phyloP scores from a whole-genome alignment of 2,888 invertebrate genomes.

The Arge pagana region DNA sequence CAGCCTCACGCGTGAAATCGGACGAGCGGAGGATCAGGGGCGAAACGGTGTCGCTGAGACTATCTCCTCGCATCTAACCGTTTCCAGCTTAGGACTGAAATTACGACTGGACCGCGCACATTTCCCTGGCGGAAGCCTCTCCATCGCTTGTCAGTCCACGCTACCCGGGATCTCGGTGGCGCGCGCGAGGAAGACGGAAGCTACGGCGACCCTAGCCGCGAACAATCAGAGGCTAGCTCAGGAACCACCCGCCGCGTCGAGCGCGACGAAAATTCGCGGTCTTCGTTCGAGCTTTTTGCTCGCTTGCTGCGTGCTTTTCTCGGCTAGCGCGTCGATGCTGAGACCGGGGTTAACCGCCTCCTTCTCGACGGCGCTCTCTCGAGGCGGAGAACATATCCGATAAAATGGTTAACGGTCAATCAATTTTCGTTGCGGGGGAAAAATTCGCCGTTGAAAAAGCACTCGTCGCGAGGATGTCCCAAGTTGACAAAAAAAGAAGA shows the following conservation, averaged over 20 bases:
- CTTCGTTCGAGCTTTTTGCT: neutral
- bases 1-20: slow-evolving; percentile 37
- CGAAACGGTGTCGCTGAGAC: too few relatives aligned
- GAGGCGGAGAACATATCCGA: too few relatives aligned
- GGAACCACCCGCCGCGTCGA: slow-evolving; percentile 25
- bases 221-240: slow-evolving; percentile 53
- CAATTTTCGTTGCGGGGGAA: too few relatives aligned
- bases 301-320: neutral
- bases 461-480: too few relatives aligned
- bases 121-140: slow-evolving; percentile 47
- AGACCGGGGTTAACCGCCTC: slow-evolving; percentile 33
- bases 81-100: slow-evolving; percentile 41
- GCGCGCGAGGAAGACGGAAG: slow-evolving; percentile 36
- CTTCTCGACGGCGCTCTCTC: too few relatives aligned
- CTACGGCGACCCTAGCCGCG: slow-evolving; percentile 46
- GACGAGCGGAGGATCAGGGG: slow-evolving; percentile 29
- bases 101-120: slow-evolving; percentile 46
- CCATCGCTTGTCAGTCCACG: slow-evolving; percentile 44
- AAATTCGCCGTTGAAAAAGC: too few relatives aligned
- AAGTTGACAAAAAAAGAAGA: too few relatives aligned
- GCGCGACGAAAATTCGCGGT: neutral
- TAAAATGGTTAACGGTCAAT: too few relatives aligned
- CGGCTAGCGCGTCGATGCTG: slow-evolving; percentile 35
- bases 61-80: too few relatives aligned
- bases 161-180: slow-evolving; percentile 44